phyloP scores from a whole-genome alignment of 37 sponge, comb jelly and placozoan species.

The Hormiphora californensis region DNA sequence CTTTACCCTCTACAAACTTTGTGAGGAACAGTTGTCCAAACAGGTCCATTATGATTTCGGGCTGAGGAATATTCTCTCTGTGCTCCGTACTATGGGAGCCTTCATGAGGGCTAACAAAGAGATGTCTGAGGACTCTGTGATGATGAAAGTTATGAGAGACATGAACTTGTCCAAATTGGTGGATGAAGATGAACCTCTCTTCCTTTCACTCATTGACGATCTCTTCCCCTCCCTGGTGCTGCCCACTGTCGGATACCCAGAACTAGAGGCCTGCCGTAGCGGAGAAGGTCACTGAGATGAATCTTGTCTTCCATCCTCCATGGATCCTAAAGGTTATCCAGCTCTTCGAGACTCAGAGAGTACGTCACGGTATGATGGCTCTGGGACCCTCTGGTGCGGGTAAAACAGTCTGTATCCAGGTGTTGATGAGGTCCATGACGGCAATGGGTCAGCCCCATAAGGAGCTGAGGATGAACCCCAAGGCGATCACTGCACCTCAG shows the following conservation, averaged over 20 bases:
- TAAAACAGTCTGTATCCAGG: conserved; percentile 86
- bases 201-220: conserved; percentile 92
- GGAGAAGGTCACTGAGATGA: conserved; percentile 58
- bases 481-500: conserved; percentile 96
- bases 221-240: conserved; percentile 86
- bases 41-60: conserved; percentile 99
- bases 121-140: conserved; percentile 82
- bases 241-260: conserved; percentile 81
- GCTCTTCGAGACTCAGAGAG: conserved; percentile 94
- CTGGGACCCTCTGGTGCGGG: conserved; percentile 96
- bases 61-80: conserved; percentile 95
- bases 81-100: conserved; percentile 90
- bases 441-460: conserved; percentile 79
- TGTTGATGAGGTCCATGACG: conserved; percentile 93
- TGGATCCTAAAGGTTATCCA: conserved; percentile 97
- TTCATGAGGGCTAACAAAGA: conserved; percentile 80
- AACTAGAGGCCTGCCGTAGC: conserved; percentile 77
- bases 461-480: conserved; percentile 99
- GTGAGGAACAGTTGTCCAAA: conserved; percentile 99
- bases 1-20: conserved; percentile 97
- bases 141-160: conserved; percentile 95
- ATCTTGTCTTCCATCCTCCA: conserved; percentile 87
- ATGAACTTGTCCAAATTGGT: conserved; percentile 99
- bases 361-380: conserved; percentile 98
- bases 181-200: conserved; percentile 99